Conservation (phyloP, 2,888 invertebrate genomes). For the Priocnemis perturbator region DNA sequence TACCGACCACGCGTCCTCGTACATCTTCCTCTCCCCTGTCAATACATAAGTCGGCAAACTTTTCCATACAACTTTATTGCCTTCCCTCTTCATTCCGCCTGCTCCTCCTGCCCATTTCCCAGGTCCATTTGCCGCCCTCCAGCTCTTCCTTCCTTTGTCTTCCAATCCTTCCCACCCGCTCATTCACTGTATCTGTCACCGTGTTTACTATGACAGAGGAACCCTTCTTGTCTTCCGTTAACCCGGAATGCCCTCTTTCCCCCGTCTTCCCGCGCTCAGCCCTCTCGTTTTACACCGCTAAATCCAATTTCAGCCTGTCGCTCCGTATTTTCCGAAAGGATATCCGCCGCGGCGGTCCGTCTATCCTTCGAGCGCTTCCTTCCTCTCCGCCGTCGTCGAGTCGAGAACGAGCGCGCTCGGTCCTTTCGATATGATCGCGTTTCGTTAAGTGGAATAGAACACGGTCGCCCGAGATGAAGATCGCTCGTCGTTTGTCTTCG, state of each 20-base stretch:
- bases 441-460: conserved; percentile 26
- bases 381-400: not conserved
- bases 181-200: conserved; percentile 44
- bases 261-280: conserved; percentile 13
- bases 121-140: not conserved
- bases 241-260: conserved; percentile 19
- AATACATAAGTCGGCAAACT: too few species aligned
- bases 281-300: conserved; percentile 51
- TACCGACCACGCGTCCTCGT: conserved; percentile 1
- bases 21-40: not conserved
- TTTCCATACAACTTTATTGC: conserved; percentile 1
- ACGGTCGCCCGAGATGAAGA: conserved; percentile 1
- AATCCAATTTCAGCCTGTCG: conserved; percentile 59
- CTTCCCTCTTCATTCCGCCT: not conserved
- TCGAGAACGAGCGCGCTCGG: not conserved
- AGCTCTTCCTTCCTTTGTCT: not conserved
- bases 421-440: conserved; percentile 24
- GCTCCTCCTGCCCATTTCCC: not conserved
- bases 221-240: conserved; percentile 35
- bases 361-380: conserved; percentile 22
- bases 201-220: conserved; percentile 41
- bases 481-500: conserved; percentile 12
- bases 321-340: conserved; percentile 44
- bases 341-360: conserved; percentile 19
- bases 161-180: conserved; percentile 30